Evolutionary conservation across 2,113 vertebrate species (phyloP), one percentile per base, ranked within the genome.

Genomic region (Plestiodon gilberti): DNA sequence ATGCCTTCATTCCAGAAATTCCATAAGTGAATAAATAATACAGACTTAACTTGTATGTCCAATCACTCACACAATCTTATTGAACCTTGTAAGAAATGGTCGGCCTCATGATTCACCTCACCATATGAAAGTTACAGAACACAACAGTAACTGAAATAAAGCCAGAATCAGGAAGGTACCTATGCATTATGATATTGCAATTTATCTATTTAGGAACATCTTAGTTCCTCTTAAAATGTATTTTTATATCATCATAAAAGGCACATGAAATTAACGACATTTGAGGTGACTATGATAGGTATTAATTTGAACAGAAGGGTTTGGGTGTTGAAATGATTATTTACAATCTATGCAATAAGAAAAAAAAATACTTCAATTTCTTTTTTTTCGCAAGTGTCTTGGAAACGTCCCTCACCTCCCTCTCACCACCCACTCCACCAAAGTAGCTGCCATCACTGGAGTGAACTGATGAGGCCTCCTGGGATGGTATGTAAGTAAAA

Each of bases 391-490:
- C 8, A 38, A 61, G 61, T 11, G 2, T 25, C 80, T 76, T 71
- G 33, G 13, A 64, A 25, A 18, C 25, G 7, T 40, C 22, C 65
- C 48, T 13, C 13, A 13, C 61, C n/a, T 6, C 14, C 35, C 35
- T 9, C 38, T 43, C 76, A 23, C n/a, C 22, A 33, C 30, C 65
- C 65, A 6, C 30, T n/a, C 40, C 23, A 33, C 25, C 7, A 55
- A 65, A 77, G 30, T 38, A 55, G 18, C 17, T 73, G 71, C 18
- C 23, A 33, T 48, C 90, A 52, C 82, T 73, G 38, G 11, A 9
- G 22, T 83, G 79, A 92, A 88, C 40, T 40, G 48, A 79, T 77
- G 76, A 91, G 78, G 43, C 5, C 88, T 74, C n/a, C 17, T 80
- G 84, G 61, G 84, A 86, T 82, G 81, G 8, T 83, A n/a, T 1